Evolutionary conservation across 2,113 vertebrate species (phyloP), one percentile per base, ranked within the genome.

Genomic region (Eleginops maclovinus): DNA sequence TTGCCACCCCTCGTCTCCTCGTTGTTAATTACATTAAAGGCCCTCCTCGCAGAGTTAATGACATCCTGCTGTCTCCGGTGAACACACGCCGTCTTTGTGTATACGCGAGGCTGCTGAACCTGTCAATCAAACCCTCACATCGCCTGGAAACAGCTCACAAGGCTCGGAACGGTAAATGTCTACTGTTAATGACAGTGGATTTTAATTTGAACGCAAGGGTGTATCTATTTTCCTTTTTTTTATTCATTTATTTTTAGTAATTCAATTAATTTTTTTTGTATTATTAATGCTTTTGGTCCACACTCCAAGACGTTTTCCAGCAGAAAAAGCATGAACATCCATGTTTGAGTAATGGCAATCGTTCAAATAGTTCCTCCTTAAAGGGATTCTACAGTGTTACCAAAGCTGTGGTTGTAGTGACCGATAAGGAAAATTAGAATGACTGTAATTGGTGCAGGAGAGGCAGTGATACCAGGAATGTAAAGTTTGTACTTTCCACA

Each of bases 11-110:
- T 28, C 62, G 9, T 75, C 79, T 79, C 50, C 74, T 76, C 72
- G 49, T 76, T 79, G 62, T 91, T 93, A 91, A 92, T 92, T 91
- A 91, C 86, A 86, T 90, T 81, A 90, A 86, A 79, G 75, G 72
- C 83, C 77, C 67, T 64, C 86, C 87, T 81, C 54, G 22, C 79
- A 22, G 53, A 82, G 69, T 83, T 92, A 91, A 93, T 89, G 87
- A 73, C 82, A 74, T 80, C 83, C 80, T 56, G 75, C 90, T 76
- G 86, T 77, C 78, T 87, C 53, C 46, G 81, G 77, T 72, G 56
- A 71, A 78, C 66, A 55, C 43, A 64, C 72, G 55, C 78, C 59
- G 26, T 75, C 31, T 59, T 47, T 54, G 62, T 75, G 60, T 19
- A 50, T 44, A 28, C 8, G 46, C 13, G 22, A 44, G 58, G 16